Conservation (phyloP, 2,797 vertebrate species). For the Fringilla coelebs region DNA sequence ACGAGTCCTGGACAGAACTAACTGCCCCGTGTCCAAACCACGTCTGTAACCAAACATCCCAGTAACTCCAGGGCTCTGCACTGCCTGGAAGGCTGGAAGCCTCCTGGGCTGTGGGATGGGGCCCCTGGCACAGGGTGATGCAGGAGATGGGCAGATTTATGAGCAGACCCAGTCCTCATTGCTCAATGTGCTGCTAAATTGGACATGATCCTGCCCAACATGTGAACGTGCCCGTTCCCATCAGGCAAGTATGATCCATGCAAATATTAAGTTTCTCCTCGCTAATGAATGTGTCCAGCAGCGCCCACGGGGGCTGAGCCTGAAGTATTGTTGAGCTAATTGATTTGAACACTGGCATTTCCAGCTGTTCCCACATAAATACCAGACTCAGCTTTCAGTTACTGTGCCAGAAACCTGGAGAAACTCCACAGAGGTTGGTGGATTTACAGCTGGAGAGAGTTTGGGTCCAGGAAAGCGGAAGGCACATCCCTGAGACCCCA, state of each 20-base stretch:
- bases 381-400: background rate
- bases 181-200: background rate
- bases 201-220: background rate
- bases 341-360: background rate
- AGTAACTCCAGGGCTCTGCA: background rate
- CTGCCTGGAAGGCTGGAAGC: background rate
- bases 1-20: slow-evolving; percentile 40
- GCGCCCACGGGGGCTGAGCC: background rate
- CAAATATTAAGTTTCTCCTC: background rate
- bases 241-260: background rate
- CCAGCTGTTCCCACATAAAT: background rate
- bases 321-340: background rate
- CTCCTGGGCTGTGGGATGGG: background rate
- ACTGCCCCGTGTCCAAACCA: background rate
- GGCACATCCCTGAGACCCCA: background rate
- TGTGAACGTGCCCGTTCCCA: background rate
- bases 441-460: background rate
- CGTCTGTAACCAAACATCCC: background rate
- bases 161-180: background rate
- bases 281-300: background rate
- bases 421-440: background rate
- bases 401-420: slow-evolving; percentile 50
- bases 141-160: background rate
- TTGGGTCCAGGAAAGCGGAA: background rate
- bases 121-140: background rate